These are phyloP conservation scores for Drosophila serrata DNA, from an alignment of 1,140 invertebrate genomes.

Conservation along the genomic window DNA sequence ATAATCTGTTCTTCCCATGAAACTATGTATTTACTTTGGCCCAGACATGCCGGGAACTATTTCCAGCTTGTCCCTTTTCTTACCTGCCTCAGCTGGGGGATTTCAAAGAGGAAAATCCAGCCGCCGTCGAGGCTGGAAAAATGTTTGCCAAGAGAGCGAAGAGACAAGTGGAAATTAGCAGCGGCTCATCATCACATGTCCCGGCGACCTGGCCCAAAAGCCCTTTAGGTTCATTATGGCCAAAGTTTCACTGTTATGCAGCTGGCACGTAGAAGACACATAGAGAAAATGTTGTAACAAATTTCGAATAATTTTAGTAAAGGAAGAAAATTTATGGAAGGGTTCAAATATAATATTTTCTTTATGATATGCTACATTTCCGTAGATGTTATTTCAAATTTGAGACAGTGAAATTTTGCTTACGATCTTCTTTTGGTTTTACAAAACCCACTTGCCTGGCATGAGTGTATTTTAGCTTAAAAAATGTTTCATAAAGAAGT, in stretches of 20 bases:
- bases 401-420: not conserved
- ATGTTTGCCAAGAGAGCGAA: slow-evolving; percentile 47
- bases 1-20: slow-evolving; percentile 79
- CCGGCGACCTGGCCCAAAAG: slow-evolving; percentile 22
- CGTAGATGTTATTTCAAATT: not conserved
- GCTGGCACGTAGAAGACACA: slow-evolving; percentile 15
- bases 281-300: too few relatives aligned
- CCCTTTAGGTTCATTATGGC: slow-evolving; percentile 30
- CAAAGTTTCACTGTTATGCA: slow-evolving; percentile 57
- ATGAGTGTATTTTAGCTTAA: not conserved
- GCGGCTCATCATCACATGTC: slow-evolving; percentile 55
- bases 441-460: not conserved
- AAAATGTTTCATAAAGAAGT: not conserved
- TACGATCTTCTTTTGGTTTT: not conserved
- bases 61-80: slow-evolving; percentile 49
- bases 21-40: slow-evolving; percentile 69
- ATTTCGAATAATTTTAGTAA: too few relatives aligned
- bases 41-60: slow-evolving; percentile 42
- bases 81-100: slow-evolving; percentile 51
- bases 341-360: too few relatives aligned
- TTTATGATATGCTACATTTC: too few relatives aligned
- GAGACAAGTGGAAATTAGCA: slow-evolving; percentile 73
- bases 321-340: too few relatives aligned
- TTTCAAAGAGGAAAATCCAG: slow-evolving; percentile 71
- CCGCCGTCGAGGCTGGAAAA: slow-evolving; percentile 54